phyloP scores from a whole-genome alignment of 2,797 vertebrate species.

The Hoplostethus mediterraneus region DNA sequence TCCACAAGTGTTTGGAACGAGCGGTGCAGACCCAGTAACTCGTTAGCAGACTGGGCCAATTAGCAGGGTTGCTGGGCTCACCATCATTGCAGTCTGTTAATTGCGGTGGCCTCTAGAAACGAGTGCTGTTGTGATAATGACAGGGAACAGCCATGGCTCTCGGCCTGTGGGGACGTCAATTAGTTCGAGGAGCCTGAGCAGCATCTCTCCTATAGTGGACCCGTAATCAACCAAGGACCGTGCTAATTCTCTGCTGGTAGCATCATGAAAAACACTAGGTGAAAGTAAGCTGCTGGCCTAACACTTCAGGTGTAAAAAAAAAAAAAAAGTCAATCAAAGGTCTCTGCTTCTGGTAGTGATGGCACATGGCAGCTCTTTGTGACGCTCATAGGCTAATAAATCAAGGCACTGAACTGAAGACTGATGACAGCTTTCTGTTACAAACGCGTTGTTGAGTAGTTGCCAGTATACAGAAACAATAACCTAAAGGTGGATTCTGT shows the following conservation, averaged over 20 bases:
- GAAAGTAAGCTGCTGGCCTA: slow-evolving; percentile 41
- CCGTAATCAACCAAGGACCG: slow-evolving; percentile 47
- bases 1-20: slow-evolving; percentile 72
- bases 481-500: slow-evolving; percentile 51
- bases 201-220: slow-evolving; percentile 37
- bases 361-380: slow-evolving; percentile 38
- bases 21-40: slow-evolving; percentile 59
- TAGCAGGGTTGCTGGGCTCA: slow-evolving; percentile 71
- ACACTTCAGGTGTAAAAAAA: slow-evolving; percentile 24
- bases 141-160: slow-evolving; percentile 66
- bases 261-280: slow-evolving; percentile 52
- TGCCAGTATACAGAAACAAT: slow-evolving; percentile 40
- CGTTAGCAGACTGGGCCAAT: slow-evolving; percentile 80
- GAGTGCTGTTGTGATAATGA: slow-evolving; percentile 73
- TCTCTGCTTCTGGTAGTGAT: slow-evolving; percentile 1
- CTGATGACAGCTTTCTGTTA: slow-evolving; percentile 37
- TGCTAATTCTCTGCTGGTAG: slow-evolving; percentile 46
- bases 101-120: slow-evolving; percentile 74
- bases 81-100: slow-evolving; percentile 78
- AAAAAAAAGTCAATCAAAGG: slow-evolving; percentile 11
- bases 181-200: slow-evolving; percentile 62
- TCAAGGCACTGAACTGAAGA: slow-evolving; percentile 48
- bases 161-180: slow-evolving; percentile 69
- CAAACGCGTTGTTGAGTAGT: slow-evolving; percentile 21
- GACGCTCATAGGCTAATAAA: slow-evolving; percentile 35